A percentile compares a stretch with the other conserved stretches of the same genome.
These are phyloP conservation scores for Octodon degus DNA, from an alignment of 2,113 vertebrate species.

Conservation along the genomic window DNA sequence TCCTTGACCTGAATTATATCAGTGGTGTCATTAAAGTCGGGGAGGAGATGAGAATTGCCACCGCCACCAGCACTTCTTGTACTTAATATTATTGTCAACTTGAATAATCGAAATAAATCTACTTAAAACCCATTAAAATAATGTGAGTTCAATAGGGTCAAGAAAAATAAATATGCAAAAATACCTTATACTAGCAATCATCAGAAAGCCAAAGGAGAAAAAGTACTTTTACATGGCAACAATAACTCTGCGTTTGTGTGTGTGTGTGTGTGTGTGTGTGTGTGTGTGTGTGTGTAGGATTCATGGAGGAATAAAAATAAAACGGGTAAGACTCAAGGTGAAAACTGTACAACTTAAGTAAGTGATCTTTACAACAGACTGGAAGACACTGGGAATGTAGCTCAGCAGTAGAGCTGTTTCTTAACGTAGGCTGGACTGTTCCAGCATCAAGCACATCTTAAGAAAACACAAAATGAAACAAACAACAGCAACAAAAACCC, in stretches of 20 bases:
- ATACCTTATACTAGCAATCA: not conserved
- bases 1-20: not conserved
- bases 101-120: conserved; percentile 1
- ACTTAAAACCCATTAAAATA: conserved; percentile 39
- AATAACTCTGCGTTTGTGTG: not conserved
- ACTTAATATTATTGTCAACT: not conserved
- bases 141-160: not conserved
- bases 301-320: conserved; percentile 18
- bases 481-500: not conserved
- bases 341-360: conserved; percentile 24
- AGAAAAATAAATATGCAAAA: conserved; percentile 28
- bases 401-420: not conserved
- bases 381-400: not conserved
- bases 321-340: not conserved
- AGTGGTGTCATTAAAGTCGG: not conserved
- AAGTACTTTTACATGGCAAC: not conserved
- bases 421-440: not conserved
- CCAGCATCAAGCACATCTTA: not conserved
- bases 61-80: not conserved
- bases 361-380: conserved; percentile 5
- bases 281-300: not conserved
- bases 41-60: not conserved
- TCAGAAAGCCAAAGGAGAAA: conserved; percentile 31
- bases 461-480: not conserved
- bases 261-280: too few relatives aligned